Percentiles rank a stretch among this genome's conserved stretches.
Conservation (phyloP, 1,140 invertebrate species). For the Drosophila hydei region DNA sequence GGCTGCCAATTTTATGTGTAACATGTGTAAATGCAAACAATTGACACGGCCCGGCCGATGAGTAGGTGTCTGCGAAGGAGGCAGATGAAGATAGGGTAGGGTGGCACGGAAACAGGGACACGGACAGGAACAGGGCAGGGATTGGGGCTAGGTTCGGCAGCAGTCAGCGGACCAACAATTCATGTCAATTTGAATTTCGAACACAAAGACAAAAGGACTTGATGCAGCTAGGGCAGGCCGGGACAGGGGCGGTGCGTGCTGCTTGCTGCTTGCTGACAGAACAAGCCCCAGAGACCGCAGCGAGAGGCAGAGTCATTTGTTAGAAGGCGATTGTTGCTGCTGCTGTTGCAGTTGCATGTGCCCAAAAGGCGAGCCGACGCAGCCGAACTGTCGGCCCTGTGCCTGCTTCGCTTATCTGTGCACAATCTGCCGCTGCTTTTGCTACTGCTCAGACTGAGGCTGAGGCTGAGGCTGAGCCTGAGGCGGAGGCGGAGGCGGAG, state of each 20-base stretch:
- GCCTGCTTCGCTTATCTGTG: constrained; percentile 59
- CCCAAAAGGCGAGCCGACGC: constrained; percentile 71
- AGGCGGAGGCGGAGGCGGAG: too few relatives aligned
- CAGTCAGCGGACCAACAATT: constrained; percentile 62
- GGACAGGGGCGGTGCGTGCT: background rate
- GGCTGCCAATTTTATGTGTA: constrained; percentile 81
- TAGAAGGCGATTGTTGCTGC: constrained; percentile 79
- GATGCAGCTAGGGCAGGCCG: constrained; percentile 24
- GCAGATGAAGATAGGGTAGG: background rate
- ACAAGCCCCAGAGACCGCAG: constrained; percentile 74
- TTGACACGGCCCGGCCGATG: constrained; percentile 70
- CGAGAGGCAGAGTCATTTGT: constrained; percentile 75
- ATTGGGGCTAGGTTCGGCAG: constrained; percentile 13
- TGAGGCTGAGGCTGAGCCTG: too few relatives aligned
- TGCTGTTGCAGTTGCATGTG: constrained; percentile 58
- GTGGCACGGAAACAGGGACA: background rate
- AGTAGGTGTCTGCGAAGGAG: constrained; percentile 46
- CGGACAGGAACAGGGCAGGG: background rate
- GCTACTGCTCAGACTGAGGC: background rate
- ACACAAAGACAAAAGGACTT: constrained; percentile 79
- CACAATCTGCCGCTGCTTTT: constrained; percentile 66
- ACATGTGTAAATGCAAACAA: constrained; percentile 82
- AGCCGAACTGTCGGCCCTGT: constrained; percentile 59
- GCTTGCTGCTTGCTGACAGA: constrained; percentile 49
- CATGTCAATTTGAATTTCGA: constrained; percentile 82